Base-by-base conservation (phyloP, 2,113 vertebrate genomes). In the Neodontobutis hainanensis region DNA sequence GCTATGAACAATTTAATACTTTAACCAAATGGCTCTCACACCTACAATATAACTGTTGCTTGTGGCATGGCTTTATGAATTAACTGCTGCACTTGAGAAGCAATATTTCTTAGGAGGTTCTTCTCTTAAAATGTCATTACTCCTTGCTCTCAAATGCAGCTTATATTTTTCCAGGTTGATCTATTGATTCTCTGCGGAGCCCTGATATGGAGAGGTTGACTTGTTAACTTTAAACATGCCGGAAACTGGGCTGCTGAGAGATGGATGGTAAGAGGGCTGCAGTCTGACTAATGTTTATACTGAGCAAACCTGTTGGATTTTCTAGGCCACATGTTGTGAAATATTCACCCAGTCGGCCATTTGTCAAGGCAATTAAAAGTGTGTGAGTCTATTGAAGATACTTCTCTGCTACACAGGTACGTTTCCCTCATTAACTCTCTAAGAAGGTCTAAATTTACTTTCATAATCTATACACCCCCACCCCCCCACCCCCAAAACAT, bases 311-410 rank as follows among this genome's bases (percentile, higher is more conserved):
- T 51, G 35, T 36, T 50, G 10, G 55, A 58, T 51, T 0, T 68
- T 75, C 59, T 43, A 48, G 47, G 57, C 34, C 46, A 11, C 50
- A n/a, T 38, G 35, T 12, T 15, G 19, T 80, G 51, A 75, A 62
- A 65, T 51, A 61, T 59, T 63, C 65, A 63, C 69, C 11, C 48
- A 58, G 11, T 14, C 51, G 16, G 42, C 50, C 63, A 69, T 74
- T 84, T 73, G 65, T 78, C 62, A 73, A 0, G 19, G 57, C 65
- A 77, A 65, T 77, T 80, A 80, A 73, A 77, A 64, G 60, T 53
- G 40, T 52, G 47, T 16, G 6, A 36, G 55, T 15, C 32, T 32
- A 42, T 46, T 8, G 16, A 10, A 15, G 14, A 48, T 34, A 38
- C n/a, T 11, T 68, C 38, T 56, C 55, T 60, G 42, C 70, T 65